Evolutionary conservation across 2,797 vertebrate species (phyloP), one percentile per base, ranked within the genome.

Genomic region (Moxostoma hubbsi): DNA sequence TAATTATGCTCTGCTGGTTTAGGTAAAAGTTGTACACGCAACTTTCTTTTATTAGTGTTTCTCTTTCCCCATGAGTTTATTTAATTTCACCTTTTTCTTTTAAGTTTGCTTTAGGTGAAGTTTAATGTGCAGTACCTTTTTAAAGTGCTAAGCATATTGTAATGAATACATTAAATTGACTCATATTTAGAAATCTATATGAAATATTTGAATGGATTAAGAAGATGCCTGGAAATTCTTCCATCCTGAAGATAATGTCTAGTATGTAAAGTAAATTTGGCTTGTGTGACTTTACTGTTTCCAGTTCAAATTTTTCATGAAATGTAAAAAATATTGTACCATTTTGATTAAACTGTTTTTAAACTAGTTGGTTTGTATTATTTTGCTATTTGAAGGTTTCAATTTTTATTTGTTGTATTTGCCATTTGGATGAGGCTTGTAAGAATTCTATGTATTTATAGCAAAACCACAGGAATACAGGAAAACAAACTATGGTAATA

Each of bases 111-210:
- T 90, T 49, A 92, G 89, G 75, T 90, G 87, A 86, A 83, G 87
- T 94, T 93, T 94, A 93, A 93, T 89, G 77, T 79, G 68, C 77
- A 72, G 68, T 79, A 63, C 61, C 68, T 55, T 90, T 88, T 93
- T 88, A 86, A 89, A 92, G 93, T 95, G 90, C 88, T 89, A 93
- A 91, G 88, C 91, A 87, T 92, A 90, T 94, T 94, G 93, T 92
- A 87, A 90, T 90, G 88, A 85, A 85, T 81, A 62, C 80, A 78
- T 75, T 66, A 84, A 90, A 84, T 87, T 78, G 69, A 83, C 82
- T 80, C 83, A 84, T 50, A 36, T 88, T 82, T 79, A 89, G 85
- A 85, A 74, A 86, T 82, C 86, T 81, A 83, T 81, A 83, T 77
- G 83, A 85, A 82, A 69, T 72, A 79, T 67, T 67, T 51, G 66